These are phyloP conservation scores for Drosophila maculinotata DNA, from an alignment of 2,888 invertebrate species.

Conservation along the genomic window DNA sequence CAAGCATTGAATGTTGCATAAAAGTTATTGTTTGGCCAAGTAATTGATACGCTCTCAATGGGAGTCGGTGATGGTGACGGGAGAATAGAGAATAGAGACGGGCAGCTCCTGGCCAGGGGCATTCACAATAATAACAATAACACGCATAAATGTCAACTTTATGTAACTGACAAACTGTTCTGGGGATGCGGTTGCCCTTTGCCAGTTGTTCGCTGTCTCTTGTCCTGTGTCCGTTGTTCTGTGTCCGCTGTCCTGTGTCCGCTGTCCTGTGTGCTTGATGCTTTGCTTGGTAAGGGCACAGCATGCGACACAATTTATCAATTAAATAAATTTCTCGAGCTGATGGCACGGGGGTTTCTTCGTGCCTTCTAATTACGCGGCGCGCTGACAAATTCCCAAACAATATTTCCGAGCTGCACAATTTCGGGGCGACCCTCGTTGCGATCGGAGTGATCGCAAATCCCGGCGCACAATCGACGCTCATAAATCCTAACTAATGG, in stretches of 20 bases:
- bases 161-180: conserved; percentile 61
- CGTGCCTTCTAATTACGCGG: conserved; percentile 63
- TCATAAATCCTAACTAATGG: conserved; percentile 71
- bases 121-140: conserved; percentile 60
- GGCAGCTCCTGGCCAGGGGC: conserved; percentile 34
- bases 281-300: conserved; percentile 53
- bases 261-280: background rate
- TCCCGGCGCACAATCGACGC: conserved; percentile 29
- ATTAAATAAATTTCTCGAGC: conserved; percentile 49
- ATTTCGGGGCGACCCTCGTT: conserved; percentile 33
- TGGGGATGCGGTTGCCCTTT: conserved; percentile 40
- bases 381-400: conserved; percentile 65
- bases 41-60: conserved; percentile 76
- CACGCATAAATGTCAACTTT: conserved; percentile 71
- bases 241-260: conserved; percentile 9
- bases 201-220: conserved; percentile 18
- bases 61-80: conserved; percentile 24
- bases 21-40: conserved; percentile 74
- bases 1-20: conserved; percentile 58
- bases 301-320: conserved; percentile 79
- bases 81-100: conserved; percentile 13
- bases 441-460: conserved; percentile 19
- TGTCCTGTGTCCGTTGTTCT: conserved; percentile 19
- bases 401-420: conserved; percentile 1
- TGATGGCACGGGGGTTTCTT: conserved; percentile 3